Evolutionary conservation across 2,888 invertebrate species (phyloP).

Genomic region (Anoplius nigerrimus): DNA sequence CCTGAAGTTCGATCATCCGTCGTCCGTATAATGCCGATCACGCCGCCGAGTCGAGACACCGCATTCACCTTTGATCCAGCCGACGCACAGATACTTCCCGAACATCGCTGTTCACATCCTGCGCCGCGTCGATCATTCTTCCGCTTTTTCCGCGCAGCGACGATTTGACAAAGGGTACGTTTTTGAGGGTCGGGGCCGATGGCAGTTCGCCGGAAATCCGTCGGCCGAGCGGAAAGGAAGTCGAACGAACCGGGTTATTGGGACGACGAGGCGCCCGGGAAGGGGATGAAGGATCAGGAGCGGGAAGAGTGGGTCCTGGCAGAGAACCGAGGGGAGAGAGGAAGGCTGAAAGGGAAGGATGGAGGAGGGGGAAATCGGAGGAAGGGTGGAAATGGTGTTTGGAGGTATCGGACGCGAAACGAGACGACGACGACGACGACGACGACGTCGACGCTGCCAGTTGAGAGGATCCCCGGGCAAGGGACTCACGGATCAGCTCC

Average conservation of each 20-base stretch:
- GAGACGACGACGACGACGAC: not conserved
- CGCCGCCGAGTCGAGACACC: too few relatives aligned
- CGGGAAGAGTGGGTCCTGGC: not conserved
- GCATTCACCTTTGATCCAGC: too few relatives aligned
- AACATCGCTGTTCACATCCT: too few relatives aligned
- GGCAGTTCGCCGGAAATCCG: conserved; percentile 17
- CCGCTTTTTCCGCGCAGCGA: not conserved
- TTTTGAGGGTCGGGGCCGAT: conserved; percentile 6
- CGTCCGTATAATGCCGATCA: too few relatives aligned
- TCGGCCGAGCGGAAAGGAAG: conserved; percentile 34
- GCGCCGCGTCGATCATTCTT: too few relatives aligned
- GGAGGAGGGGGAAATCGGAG: not conserved
- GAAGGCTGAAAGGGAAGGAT: not conserved
- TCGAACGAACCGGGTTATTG: conserved; percentile 36
- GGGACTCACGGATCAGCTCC: conserved; percentile 40
- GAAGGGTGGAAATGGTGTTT: conserved; percentile 8
- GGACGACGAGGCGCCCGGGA: conserved; percentile 4
- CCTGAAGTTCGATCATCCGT: too few relatives aligned
- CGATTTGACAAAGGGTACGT: conserved; percentile 4
- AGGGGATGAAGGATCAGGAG: conserved; percentile 16
- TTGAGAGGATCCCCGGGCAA: not conserved
- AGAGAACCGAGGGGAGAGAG: conserved; percentile 3
- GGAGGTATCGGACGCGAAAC: conserved; percentile 3
- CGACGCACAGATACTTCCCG: too few relatives aligned
- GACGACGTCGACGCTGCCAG: not conserved